Evolutionary conservation across 2,113 vertebrate species (phyloP).

Genomic region (Phyllostomus discolor): DNA sequence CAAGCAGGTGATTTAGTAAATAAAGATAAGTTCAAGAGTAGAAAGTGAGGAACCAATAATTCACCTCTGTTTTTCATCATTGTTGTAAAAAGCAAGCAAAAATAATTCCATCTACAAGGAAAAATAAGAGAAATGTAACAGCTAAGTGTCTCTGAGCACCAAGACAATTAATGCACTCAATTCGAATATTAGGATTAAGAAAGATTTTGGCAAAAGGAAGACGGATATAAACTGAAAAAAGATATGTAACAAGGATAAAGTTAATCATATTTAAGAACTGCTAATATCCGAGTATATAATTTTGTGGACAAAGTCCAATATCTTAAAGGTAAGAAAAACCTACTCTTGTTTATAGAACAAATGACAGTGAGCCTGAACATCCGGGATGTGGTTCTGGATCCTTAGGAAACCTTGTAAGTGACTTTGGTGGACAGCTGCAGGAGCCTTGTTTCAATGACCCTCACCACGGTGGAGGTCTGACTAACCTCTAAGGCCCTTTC

Average conservation of each 20-base stretch:
- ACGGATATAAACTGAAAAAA: background rate
- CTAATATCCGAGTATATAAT: background rate
- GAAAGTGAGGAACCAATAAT: background rate
- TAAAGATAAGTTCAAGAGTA: background rate
- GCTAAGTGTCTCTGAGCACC: background rate
- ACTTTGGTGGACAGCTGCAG: background rate
- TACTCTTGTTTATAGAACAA: background rate
- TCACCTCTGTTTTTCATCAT: background rate
- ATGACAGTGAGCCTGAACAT: background rate
- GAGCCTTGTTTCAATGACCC: background rate
- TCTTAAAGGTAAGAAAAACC: background rate
- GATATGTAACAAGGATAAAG: background rate
- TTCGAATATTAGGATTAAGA: conserved; percentile 3
- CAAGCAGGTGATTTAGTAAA: background rate
- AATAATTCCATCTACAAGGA: background rate
- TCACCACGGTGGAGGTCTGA: background rate
- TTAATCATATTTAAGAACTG: conserved; percentile 13
- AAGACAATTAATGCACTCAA: background rate
- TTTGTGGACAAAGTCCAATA: background rate
- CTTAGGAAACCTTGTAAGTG: background rate
- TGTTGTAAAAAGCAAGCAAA: background rate
- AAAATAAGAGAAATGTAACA: background rate
- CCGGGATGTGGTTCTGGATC: background rate
- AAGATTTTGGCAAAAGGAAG: background rate
- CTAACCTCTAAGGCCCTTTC: background rate